A percentile compares a stretch with the other conserved stretches of the same genome.
These are phyloP conservation scores for Loripinus fragilis DNA, from an alignment of 2,888 invertebrate genomes.

Conservation along the genomic window DNA sequence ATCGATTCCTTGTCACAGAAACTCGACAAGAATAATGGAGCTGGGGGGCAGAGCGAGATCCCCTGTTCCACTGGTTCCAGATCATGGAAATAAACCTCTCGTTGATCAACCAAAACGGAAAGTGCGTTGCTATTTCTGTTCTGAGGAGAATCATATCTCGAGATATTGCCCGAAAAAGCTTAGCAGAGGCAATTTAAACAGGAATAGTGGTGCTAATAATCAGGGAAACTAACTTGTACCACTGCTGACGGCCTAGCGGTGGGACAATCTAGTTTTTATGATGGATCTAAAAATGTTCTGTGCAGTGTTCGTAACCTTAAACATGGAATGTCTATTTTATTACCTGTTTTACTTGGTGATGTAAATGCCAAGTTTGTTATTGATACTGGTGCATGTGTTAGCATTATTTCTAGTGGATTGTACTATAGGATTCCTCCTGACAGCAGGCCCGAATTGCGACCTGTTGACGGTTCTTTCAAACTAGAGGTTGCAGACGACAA, in stretches of 20 bases:
- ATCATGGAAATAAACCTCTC: background rate
- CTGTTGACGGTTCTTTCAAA: background rate
- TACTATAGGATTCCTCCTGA: background rate
- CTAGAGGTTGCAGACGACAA: slow-evolving; percentile 26
- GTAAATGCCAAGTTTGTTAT: slow-evolving; percentile 3
- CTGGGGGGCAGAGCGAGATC: background rate
- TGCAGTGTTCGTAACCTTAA: background rate
- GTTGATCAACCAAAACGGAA: background rate
- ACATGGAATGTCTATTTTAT: background rate
- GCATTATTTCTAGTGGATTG: slow-evolving; percentile 2
- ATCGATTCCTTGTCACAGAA: slow-evolving; percentile 1
- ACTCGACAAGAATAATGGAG: background rate
- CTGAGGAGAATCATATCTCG: slow-evolving; percentile 20
- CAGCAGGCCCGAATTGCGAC: slow-evolving; percentile 5
- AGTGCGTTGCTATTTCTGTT: slow-evolving; percentile 22
- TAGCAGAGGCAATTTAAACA: background rate
- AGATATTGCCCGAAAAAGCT: slow-evolving; percentile 24
- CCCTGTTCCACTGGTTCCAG: background rate
- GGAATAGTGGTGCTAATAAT: background rate
- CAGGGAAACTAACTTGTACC: slow-evolving; percentile 45
- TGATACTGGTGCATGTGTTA: background rate
- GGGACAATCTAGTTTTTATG: slow-evolving; percentile 21
- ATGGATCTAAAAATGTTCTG: background rate
- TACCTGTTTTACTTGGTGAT: background rate
- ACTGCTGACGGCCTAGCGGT: slow-evolving; percentile 41